phyloP scores from a whole-genome alignment of 2,888 invertebrate species.

The Andrena marginata region DNA sequence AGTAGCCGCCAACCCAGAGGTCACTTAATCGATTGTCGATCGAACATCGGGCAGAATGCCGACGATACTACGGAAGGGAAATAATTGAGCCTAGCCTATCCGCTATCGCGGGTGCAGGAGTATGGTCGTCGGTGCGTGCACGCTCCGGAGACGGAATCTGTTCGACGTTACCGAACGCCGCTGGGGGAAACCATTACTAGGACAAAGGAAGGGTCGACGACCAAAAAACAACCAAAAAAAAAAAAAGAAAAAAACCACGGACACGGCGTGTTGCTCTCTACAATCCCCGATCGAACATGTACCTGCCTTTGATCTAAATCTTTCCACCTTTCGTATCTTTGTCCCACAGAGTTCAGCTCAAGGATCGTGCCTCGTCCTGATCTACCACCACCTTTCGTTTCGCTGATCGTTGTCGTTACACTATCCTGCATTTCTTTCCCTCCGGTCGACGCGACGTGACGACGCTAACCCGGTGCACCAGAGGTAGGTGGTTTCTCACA shows the following conservation, averaged over 20 bases:
- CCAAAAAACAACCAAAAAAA: too few relatives aligned
- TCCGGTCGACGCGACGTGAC: constrained; percentile 30
- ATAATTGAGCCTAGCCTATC: constrained; percentile 54
- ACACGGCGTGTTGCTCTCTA: constrained; percentile 64
- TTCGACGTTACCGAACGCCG: constrained; percentile 5
- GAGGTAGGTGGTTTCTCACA: constrained; percentile 57
- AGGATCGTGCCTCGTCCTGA: constrained; percentile 38
- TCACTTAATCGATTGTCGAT: constrained; percentile 76
- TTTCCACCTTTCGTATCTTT: constrained; percentile 46
- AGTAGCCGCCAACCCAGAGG: constrained; percentile 88
- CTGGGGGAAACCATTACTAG: not conserved
- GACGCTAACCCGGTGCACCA: constrained; percentile 36
- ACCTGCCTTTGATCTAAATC: constrained; percentile 53
- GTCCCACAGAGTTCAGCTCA: constrained; percentile 44
- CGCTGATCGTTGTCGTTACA: constrained; percentile 19
- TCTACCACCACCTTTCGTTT: constrained; percentile 23
- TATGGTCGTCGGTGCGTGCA: constrained; percentile 20
- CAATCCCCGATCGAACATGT: constrained; percentile 56
- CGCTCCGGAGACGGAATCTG: not conserved
- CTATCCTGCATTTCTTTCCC: constrained; percentile 38
- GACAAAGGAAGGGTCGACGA: constrained; percentile 26
- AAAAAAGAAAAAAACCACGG: constrained; percentile 17
- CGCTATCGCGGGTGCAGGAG: not conserved
- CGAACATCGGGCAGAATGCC: constrained; percentile 62
- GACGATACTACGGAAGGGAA: constrained; percentile 53